These are phyloP conservation scores for Capitulum mitella DNA, from an alignment of 2,888 invertebrate genomes.

Conservation along the genomic window DNA sequence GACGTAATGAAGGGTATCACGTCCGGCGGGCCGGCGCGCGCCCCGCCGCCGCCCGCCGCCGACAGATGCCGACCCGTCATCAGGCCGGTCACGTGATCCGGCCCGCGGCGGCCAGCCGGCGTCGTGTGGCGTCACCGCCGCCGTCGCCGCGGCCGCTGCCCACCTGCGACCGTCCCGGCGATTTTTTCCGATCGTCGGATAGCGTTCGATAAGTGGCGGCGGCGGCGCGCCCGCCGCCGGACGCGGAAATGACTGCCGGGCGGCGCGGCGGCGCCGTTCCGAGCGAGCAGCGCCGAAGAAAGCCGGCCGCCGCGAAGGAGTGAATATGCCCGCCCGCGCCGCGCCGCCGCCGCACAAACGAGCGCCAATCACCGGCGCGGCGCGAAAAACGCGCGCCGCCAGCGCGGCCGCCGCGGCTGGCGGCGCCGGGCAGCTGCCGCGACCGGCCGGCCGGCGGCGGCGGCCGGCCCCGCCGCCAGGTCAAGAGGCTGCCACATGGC, in stretches of 20 bases:
- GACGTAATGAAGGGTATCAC: background rate
- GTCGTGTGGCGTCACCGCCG: background rate
- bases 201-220: background rate
- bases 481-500: background rate
- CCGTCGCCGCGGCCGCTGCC: too few relatives aligned
- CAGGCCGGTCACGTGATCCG: background rate
- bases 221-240: background rate
- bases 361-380: background rate
- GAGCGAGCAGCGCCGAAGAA: background rate
- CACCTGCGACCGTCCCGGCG: background rate
- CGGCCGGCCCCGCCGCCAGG: background rate
- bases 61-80: background rate
- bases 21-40: too few relatives aligned
- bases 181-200: background rate
- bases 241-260: background rate
- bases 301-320: background rate
- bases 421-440: background rate
- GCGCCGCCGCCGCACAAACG: background rate
- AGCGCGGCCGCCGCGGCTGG: background rate
- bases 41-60: background rate
- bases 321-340: background rate
- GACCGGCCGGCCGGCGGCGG: background rate
- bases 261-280: background rate
- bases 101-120: background rate
- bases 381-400: background rate